phyloP scores from a whole-genome alignment of 2,888 invertebrate species.

The Listrodromus nycthemerus region DNA sequence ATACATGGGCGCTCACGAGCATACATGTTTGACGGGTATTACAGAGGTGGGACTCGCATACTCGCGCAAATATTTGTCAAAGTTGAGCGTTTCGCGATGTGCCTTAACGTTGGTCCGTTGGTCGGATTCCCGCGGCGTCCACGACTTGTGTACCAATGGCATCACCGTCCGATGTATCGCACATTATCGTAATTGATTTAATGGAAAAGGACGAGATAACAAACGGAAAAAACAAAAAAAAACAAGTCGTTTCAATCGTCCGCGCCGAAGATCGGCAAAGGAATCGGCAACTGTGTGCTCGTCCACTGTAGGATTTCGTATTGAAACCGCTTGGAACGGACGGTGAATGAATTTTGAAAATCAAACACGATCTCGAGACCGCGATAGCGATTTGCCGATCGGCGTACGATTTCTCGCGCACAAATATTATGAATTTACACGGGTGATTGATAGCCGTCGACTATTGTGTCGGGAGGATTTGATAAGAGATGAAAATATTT shows the following conservation, averaged over 20 bases:
- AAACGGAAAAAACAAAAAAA: neutral
- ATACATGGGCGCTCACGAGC: neutral
- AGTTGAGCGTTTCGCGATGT: slow-evolving; percentile 27
- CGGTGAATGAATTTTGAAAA: slow-evolving; percentile 41
- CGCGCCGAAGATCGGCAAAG: neutral
- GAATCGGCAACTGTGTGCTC: slow-evolving; percentile 38
- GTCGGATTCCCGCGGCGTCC: slow-evolving; percentile 1
- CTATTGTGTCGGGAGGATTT: neutral
- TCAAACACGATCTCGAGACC: slow-evolving; percentile 12
- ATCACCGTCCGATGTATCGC: neutral
- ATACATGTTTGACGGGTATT: slow-evolving; percentile 30
- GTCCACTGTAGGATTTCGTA: slow-evolving; percentile 22
- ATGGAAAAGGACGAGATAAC: neutral
- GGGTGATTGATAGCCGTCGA: neutral
- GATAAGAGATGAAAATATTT: slow-evolving; percentile 1
- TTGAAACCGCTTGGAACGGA: slow-evolving; percentile 12
- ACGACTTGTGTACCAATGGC: slow-evolving; percentile 17
- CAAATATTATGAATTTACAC: slow-evolving; percentile 47
- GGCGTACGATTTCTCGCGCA: neutral
- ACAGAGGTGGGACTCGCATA: slow-evolving; percentile 21
- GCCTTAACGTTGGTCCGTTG: neutral
- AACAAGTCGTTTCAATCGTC: neutral
- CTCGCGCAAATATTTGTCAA: slow-evolving; percentile 48
- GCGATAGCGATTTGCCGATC: slow-evolving; percentile 2
- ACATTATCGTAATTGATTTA: slow-evolving; percentile 14